Base-by-base conservation (phyloP, 2,888 invertebrate species). In the Halictus ligatus region DNA sequence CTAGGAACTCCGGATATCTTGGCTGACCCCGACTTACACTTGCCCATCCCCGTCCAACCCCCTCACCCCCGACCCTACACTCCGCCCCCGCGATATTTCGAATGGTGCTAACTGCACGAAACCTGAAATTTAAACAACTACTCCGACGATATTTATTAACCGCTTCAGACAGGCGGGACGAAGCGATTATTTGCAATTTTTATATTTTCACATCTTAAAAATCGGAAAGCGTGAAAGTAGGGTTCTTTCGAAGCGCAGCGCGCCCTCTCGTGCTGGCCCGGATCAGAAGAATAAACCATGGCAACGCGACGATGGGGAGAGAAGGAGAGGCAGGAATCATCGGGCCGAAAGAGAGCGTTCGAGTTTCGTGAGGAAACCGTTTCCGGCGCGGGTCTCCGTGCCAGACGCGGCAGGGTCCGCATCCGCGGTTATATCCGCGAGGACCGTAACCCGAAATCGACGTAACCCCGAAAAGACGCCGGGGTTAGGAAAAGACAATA, bases 401-500 rank as follows among this genome's bases (percentile, higher is more conserved):
- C 81, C 87, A 87, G 74, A 58, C 75, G n/a, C 81, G 71, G 73
- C 67, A 64, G 71, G 69, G 71, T 67, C 73, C 79, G 75, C 72
- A 64, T 64, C 76, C 78, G 74, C 64, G 64, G 78, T 78, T 75
- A 58, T 79, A 73, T 79, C 84, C 83, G 25, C 40, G 78, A 86
- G 80, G 78, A 25, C 75, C 74, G 81, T 87, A 88, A 89, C 88
- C 89, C 85, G 86, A 89, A 90, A 91, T 89, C 87, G 84, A 81
- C 71, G 88, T 78, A 86, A 90, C 88, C 89, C 69, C 21, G 35
- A 43, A 2, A 69, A 35, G 21, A 21, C 29, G 78, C 89, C 69
- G 69, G 80, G 73, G 69, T 72, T 83, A 64, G 89, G 81, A 54
- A 91, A 88, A 93, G 92, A 92, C 92, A 93, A 93, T 93, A 92